phyloP scores from a whole-genome alignment of 2,113 vertebrate genomes.

The Montifringilla adamsi region DNA sequence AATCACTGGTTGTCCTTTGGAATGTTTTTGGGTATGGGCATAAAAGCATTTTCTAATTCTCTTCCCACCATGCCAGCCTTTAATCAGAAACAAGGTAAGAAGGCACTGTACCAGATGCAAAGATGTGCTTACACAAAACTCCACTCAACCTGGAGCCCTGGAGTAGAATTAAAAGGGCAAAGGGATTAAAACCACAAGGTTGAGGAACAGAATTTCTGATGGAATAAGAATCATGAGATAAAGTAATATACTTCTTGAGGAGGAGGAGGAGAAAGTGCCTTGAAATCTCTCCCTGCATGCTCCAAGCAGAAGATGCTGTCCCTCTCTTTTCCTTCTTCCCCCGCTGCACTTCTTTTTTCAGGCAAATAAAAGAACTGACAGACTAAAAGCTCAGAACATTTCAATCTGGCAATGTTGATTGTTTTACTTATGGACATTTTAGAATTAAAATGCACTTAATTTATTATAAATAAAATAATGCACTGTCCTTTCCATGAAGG shows the following conservation, averaged over 20 bases:
- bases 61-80: not conserved
- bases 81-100: not conserved
- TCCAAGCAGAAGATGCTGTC: not conserved
- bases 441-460: not conserved
- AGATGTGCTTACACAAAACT: not conserved
- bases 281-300: not conserved
- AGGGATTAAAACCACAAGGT: not conserved
- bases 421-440: not conserved
- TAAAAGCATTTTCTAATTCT: not conserved
- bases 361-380: not conserved
- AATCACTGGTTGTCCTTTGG: not conserved
- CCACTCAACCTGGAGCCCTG: not conserved
- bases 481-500: not conserved
- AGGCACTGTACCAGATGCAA: not conserved
- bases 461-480: not conserved
- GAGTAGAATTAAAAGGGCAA: not conserved
- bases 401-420: not conserved
- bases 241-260: too few relatives aligned
- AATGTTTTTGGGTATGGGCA: not conserved
- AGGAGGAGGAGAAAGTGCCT: not conserved
- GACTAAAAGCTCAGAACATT: not conserved
- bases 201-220: not conserved
- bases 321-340: not conserved
- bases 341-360: not conserved
- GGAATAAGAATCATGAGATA: too few relatives aligned